phyloP scores from a whole-genome alignment of 2,797 vertebrate genomes.

The Acanthis flammea region DNA sequence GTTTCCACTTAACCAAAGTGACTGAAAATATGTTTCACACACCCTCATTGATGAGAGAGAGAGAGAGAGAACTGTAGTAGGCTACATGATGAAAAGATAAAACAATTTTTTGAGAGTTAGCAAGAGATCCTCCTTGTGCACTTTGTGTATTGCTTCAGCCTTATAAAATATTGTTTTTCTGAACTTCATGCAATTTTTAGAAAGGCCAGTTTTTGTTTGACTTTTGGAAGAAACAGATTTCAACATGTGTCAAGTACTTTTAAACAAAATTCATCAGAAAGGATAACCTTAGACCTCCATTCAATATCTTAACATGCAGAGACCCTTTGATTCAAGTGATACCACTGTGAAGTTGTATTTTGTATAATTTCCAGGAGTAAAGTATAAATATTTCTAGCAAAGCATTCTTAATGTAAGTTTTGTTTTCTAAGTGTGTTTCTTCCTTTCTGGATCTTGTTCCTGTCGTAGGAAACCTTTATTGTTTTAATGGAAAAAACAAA shows the following conservation, averaged over 20 bases:
- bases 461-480: not conserved
- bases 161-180: not conserved
- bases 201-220: constrained; percentile 18
- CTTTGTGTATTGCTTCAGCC: not conserved
- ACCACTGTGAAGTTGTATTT: constrained; percentile 1
- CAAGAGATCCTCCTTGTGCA: not conserved
- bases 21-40: not conserved
- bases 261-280: constrained; percentile 55
- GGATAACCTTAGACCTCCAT: constrained; percentile 39
- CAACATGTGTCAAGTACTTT: constrained; percentile 12
- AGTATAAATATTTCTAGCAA: constrained; percentile 27
- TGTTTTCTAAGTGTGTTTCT: constrained; percentile 3
- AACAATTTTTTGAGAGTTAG: not conserved
- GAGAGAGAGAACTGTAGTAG: not conserved
- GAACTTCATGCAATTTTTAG: not conserved
- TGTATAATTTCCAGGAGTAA: constrained; percentile 4
- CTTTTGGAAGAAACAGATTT: constrained; percentile 22
- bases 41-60: not conserved
- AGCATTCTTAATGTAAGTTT: not conserved
- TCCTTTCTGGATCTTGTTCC: constrained; percentile 5
- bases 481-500: not conserved
- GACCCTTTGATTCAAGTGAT: constrained; percentile 2
- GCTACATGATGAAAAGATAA: not conserved
- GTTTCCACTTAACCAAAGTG: not conserved
- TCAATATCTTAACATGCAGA: not conserved